These are phyloP conservation scores for Euleptes europaea DNA, from an alignment of 2,113 vertebrate genomes.

Conservation along the genomic window DNA sequence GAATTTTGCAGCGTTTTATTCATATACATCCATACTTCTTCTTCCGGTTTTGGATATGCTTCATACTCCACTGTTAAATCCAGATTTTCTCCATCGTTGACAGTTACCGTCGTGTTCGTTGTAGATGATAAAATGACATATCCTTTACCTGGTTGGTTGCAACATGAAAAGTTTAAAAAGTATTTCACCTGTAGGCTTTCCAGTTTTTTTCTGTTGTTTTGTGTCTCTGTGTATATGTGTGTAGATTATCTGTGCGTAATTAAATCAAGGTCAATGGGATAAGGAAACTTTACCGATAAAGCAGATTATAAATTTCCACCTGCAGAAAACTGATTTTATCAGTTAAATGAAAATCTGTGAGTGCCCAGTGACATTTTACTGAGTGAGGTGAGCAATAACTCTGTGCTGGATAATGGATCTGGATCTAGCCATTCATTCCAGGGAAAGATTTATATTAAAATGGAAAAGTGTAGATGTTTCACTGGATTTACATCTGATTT, in stretches of 20 bases:
- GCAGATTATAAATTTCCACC: slow-evolving; percentile 9
- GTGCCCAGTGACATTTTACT: slow-evolving; percentile 6
- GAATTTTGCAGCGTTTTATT: slow-evolving; percentile 82
- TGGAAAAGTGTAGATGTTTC: background rate
- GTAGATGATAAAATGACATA: slow-evolving; percentile 82
- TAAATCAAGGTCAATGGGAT: slow-evolving; percentile 38
- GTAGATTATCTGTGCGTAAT: background rate
- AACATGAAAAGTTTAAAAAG: slow-evolving; percentile 41
- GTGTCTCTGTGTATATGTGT: background rate
- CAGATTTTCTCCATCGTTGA: slow-evolving; percentile 90
- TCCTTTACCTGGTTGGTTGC: slow-evolving; percentile 81
- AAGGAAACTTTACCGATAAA: slow-evolving; percentile 30
- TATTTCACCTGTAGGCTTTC: background rate
- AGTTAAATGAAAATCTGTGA: background rate
- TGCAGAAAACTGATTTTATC: slow-evolving; percentile 23
- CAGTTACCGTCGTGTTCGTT: slow-evolving; percentile 82
- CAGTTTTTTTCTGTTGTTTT: background rate
- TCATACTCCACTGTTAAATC: slow-evolving; percentile 84
- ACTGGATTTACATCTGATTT: background rate
- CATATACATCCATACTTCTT: slow-evolving; percentile 87
- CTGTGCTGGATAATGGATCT: background rate
- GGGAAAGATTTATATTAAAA: background rate
- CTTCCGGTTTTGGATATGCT: slow-evolving; percentile 84
- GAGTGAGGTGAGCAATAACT: slow-evolving; percentile 6
- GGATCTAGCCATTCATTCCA: background rate